These are phyloP conservation scores for Alaudala cheleensis DNA, from an alignment of 2,113 vertebrate genomes.

Conservation along the genomic window DNA sequence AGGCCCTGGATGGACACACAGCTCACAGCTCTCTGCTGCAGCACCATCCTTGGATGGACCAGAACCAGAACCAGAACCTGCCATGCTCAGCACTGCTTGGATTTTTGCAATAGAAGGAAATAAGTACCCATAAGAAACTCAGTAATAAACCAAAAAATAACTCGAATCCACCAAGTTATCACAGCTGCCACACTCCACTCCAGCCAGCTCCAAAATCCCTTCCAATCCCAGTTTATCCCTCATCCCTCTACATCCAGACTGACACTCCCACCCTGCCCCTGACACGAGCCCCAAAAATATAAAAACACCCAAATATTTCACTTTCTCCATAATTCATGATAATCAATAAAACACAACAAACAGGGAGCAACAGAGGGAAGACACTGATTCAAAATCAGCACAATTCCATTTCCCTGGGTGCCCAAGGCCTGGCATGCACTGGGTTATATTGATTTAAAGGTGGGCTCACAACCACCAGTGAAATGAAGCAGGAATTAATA, in stretches of 20 bases:
- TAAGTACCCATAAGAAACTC: background rate
- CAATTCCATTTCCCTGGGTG: background rate
- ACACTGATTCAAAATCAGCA: background rate
- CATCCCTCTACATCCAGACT: background rate
- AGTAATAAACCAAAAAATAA: background rate
- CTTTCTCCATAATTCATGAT: background rate
- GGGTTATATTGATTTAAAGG: background rate
- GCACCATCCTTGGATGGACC: background rate
- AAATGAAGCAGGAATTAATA: background rate
- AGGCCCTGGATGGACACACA: background rate
- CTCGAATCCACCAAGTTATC: background rate
- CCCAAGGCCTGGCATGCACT: background rate
- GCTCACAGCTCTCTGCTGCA: background rate
- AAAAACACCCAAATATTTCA: background rate
- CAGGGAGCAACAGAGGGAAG: background rate
- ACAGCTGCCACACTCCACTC: background rate
- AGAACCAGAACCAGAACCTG: background rate
- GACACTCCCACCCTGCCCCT: background rate
- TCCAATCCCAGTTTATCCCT: background rate
- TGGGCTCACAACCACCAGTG: accelerated
- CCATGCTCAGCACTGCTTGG: accelerated
- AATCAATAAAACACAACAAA: background rate
- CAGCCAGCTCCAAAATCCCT: background rate
- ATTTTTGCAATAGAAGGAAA: background rate
- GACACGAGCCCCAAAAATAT: accelerated